Base-by-base conservation (phyloP, 2,888 invertebrate genomes). In the Euclidia mi region DNA sequence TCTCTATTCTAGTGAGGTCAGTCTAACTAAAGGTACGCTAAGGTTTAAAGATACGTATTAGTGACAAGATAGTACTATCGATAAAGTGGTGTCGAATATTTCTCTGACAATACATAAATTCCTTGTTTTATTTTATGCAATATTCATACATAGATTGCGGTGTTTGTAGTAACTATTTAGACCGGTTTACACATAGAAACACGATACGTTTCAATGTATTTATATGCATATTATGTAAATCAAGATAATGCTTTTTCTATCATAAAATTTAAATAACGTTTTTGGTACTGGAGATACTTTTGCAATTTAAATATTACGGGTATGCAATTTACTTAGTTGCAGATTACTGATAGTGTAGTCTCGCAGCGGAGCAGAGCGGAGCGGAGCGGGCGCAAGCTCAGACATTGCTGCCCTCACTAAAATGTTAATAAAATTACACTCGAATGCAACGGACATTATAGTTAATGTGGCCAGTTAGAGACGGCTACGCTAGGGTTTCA, bases 391-490 rank as follows among this genome's bases (percentile, higher is more conserved):
- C 20, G 71, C 75, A 58, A 57, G 71, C 72, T 72, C 74, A 73
- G 68, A 60, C 52, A 73, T 63, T 55, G 66, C 76, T 77, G 76
- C 76, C 78, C 79, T 81, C 76, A 82, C 83, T 87, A 83, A 87
- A 88, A 90, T 86, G 85, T 84, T 84, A 84, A 90, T 88, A 89
- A 89, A 89, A 90, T 89, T 85, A 78, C 83, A 78, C 78, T 57
- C 78, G 78, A 81, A 80, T 82, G 79, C 85, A 78, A 82, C 78
- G 71, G 72, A 78, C 75, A 79, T 81, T 76, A 78, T 73, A 79
- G 51, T 78, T 89, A 86, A 87, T 88, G 80, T 65, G 63, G 69
- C 84, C 74, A 78, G 83, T 83, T 79, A 50, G 38, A 78, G 78
- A 72, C 76, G 78, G 74, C 68, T 62, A 70, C 78, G 71, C 65